These are phyloP conservation scores for Urocynchramus pylzowi DNA, from an alignment of 2,113 vertebrate species.

Conservation along the genomic window DNA sequence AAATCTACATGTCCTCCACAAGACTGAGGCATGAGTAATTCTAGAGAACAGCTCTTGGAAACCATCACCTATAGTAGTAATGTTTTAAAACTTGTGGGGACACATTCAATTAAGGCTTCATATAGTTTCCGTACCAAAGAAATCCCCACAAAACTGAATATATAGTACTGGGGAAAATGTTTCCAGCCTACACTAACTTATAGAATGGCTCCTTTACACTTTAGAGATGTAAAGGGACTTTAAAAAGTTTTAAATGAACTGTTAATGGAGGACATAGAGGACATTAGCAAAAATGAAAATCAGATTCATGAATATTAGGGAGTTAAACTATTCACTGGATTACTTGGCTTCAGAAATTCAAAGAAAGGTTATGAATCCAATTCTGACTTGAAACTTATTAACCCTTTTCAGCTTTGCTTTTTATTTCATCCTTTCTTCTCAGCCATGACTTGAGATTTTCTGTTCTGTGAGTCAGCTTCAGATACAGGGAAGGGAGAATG, in stretches of 20 bases:
- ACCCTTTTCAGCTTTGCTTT: background rate
- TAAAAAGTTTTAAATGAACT: background rate
- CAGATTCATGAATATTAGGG: background rate
- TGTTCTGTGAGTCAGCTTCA: background rate
- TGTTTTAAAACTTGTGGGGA: constrained; percentile 14
- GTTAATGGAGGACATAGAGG: background rate
- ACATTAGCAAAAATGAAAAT: background rate
- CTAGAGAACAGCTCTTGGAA: constrained; percentile 6
- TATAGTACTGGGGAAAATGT: background rate
- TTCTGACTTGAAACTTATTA: background rate
- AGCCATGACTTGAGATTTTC: background rate
- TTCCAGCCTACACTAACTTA: background rate
- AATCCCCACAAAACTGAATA: constrained; percentile 1
- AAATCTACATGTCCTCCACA: background rate
- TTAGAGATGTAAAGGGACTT: constrained; percentile 3
- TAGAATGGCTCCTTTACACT: background rate
- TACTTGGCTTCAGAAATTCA: background rate
- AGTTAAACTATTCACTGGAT: background rate
- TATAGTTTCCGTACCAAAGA: background rate
- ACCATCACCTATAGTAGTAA: background rate
- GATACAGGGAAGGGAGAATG: background rate
- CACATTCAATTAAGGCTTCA: constrained; percentile 26
- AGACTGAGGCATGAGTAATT: background rate
- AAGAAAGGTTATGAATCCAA: background rate
- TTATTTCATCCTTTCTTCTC: background rate